phyloP scores from a whole-genome alignment of 2,113 vertebrate species.

The Edolisoma coerulescens region DNA sequence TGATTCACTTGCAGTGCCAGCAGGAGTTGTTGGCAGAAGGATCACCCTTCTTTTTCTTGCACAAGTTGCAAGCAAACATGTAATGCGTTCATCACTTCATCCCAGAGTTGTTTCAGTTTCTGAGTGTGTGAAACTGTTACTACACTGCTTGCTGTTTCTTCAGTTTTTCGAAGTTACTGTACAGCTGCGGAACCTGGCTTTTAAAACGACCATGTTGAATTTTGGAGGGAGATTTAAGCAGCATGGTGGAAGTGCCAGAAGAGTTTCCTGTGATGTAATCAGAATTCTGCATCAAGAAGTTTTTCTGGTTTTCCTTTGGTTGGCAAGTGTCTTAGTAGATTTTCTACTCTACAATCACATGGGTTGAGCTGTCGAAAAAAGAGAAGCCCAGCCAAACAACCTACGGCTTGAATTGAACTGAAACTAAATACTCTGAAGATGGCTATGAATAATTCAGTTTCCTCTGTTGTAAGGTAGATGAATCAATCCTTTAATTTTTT shows the following conservation, averaged over 20 bases:
- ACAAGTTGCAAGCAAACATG: neutral
- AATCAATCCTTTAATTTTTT: neutral
- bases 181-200: neutral
- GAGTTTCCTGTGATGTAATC: neutral
- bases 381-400: neutral
- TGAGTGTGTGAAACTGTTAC: neutral
- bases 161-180: neutral
- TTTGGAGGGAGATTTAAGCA: neutral
- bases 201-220: neutral
- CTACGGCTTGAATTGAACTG: neutral
- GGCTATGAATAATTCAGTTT: neutral
- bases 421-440: neutral
- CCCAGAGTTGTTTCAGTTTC: neutral
- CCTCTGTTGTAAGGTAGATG: neutral
- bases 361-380: neutral
- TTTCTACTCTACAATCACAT: neutral
- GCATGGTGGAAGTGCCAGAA: neutral
- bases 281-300: neutral
- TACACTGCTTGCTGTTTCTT: neutral
- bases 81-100: neutral
- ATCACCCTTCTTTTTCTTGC: neutral
- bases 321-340: neutral
- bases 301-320: neutral
- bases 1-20: neutral
- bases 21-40: neutral